Evolutionary conservation across 2,888 invertebrate species (phyloP).

Genomic region (Ectemnius lituratus): DNA sequence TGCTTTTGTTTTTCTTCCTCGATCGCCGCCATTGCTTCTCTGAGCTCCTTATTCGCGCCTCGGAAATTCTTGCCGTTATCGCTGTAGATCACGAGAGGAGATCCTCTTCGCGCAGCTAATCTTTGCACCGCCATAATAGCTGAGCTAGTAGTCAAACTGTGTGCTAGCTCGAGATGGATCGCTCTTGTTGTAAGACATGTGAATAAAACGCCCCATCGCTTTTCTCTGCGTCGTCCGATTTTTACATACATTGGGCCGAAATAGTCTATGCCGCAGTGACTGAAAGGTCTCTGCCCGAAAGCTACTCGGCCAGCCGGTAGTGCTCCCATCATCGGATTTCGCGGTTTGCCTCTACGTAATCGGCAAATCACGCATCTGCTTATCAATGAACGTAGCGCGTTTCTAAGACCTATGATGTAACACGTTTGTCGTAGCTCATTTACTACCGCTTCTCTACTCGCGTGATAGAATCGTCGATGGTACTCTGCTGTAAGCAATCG

Average conservation of each 20-base stretch:
- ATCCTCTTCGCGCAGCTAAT: conserved; percentile 8
- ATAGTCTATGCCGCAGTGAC: conserved; percentile 7
- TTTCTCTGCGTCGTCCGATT: background rate
- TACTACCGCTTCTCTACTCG: background rate
- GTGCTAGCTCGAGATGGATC: background rate
- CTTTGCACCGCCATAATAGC: conserved; percentile 3
- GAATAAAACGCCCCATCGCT: conserved; percentile 6
- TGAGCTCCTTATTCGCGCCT: background rate
- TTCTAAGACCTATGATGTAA: background rate
- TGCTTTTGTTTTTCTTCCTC: background rate
- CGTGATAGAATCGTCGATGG: background rate
- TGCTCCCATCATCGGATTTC: background rate
- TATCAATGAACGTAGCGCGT: background rate
- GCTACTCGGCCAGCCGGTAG: background rate
- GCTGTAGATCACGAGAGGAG: background rate
- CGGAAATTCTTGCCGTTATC: conserved; percentile 10
- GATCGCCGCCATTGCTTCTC: background rate
- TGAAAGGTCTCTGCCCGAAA: background rate
- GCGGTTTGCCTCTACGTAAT: background rate
- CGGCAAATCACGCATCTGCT: background rate
- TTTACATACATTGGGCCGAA: conserved; percentile 4
- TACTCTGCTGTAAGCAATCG: background rate
- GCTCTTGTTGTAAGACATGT: background rate
- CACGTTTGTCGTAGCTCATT: background rate
- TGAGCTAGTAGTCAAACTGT: background rate